phyloP scores from a whole-genome alignment of 2,797 vertebrate genomes.

The Peromyscus eremicus region DNA sequence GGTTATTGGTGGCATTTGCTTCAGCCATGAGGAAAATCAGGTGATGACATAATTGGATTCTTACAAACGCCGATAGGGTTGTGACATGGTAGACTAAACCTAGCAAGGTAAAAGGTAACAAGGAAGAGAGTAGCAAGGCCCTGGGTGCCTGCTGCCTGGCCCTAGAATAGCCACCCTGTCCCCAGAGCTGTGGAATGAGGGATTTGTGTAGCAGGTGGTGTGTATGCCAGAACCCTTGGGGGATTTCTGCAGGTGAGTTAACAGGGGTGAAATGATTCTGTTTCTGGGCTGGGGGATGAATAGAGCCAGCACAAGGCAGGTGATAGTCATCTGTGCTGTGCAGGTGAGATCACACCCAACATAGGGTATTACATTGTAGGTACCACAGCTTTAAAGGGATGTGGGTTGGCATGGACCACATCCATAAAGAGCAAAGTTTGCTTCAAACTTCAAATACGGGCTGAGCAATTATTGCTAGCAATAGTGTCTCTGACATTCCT shows the following conservation, averaged over 20 bases:
- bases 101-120: neutral
- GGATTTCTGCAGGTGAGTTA: neutral
- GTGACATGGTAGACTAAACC: neutral
- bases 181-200: neutral
- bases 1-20: neutral
- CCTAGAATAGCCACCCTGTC: neutral
- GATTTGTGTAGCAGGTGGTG: neutral
- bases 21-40: neutral
- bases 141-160: neutral
- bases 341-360: neutral
- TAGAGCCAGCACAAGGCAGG: neutral
- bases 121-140: neutral
- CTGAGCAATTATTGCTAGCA: neutral
- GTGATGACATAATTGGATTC: neutral
- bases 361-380: neutral
- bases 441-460: neutral
- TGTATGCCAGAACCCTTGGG: neutral
- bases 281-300: neutral
- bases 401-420: neutral
- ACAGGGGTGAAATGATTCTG: neutral
- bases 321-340: too few species aligned
- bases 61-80: neutral
- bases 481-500: neutral
- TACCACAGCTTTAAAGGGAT: neutral
- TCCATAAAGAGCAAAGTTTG: neutral